These are phyloP conservation scores for Uropetala carovei DNA, from an alignment of 2,888 invertebrate species.

Conservation along the genomic window DNA sequence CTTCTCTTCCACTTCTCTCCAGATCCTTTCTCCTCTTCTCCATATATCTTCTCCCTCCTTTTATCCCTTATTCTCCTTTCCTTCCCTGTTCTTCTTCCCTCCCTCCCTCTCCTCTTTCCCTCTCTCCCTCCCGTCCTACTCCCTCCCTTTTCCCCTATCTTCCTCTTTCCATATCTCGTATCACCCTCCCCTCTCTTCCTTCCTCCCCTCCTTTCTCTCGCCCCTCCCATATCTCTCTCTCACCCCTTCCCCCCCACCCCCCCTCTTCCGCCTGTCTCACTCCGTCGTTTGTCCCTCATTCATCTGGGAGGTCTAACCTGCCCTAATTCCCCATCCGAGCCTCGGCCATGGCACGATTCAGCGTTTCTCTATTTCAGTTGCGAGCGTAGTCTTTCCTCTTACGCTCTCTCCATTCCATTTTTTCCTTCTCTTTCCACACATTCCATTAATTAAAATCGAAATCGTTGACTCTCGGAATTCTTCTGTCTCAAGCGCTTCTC, in stretches of 20 bases:
- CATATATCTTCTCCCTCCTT: neutral
- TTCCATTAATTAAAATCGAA: neutral
- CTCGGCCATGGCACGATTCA: constrained; percentile 26
- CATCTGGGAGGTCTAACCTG: constrained; percentile 10
- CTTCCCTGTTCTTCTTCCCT: neutral
- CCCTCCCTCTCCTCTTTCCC: neutral
- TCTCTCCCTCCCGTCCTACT: neutral
- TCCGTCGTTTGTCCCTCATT: constrained; percentile 4
- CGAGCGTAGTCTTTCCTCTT: neutral
- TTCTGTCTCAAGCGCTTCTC: no score
- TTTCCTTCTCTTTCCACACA: no score
- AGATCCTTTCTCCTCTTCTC: neutral
- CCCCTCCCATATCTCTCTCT: neutral
- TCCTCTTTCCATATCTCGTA: neutral
- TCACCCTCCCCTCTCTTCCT: neutral
- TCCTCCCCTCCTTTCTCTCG: neutral
- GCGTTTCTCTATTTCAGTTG: constrained; percentile 14
- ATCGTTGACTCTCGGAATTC: neutral
- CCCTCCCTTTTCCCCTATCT: neutral
- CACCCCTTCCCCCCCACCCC: neutral
- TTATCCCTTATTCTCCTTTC: neutral
- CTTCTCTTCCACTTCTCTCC: neutral
- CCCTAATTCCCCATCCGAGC: neutral
- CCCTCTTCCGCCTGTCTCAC: neutral
- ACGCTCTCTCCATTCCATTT: neutral